Evolutionary conservation across 2,797 vertebrate genomes (phyloP), one percentile per base, ranked within the genome.

Genomic region (Acipenser ruthenus): DNA sequence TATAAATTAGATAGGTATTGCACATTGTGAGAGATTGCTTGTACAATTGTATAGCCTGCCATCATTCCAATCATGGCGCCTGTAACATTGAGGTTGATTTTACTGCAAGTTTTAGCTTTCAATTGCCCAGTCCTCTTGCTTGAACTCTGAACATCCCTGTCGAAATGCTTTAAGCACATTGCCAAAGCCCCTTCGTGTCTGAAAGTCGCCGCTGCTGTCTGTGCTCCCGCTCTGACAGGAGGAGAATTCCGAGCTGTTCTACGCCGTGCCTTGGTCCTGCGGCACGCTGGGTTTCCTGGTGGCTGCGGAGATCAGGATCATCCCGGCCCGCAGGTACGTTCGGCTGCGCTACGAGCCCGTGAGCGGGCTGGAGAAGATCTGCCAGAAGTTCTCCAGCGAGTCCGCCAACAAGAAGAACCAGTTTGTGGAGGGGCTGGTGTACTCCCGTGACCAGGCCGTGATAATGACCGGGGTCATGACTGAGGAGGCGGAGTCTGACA

Each of bases 231-330:
- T 7, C n/a, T 59, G 13, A 11, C 74, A 97, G 95, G 92, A 92
- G 49, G 96, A 99, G 82, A 99, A 99, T 77, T 82, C 94, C 0
- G 96, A 99, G 73, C 89, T 99, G 68, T 99, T 97, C 87, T 95
- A 98, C 10, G 93, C 95, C 0, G 92, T 99, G 67, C 96, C 97
- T 4, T 99, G 97, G 97, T 99, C 97, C 74, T 99, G 95, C 66
- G 97, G 97, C 55, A 98, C 96, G 15, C 85, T 99, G 82, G 96
- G 96, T 13, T 99, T 99, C 83, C 87, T 99, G 84, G 97, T 99
- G 53, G 93, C 96, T 1, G 94, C 96, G 0, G 97, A 99, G 88
- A 93, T 99, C 72, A 92, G 92, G 71, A 99, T 99, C 69, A 89
- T 98, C 68, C 96, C 96, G 0, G 90, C 92, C 50, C 93, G 92